Evolutionary conservation across 2,888 invertebrate genomes (phyloP).

Genomic region (Dasysyrphus albostriatus): DNA sequence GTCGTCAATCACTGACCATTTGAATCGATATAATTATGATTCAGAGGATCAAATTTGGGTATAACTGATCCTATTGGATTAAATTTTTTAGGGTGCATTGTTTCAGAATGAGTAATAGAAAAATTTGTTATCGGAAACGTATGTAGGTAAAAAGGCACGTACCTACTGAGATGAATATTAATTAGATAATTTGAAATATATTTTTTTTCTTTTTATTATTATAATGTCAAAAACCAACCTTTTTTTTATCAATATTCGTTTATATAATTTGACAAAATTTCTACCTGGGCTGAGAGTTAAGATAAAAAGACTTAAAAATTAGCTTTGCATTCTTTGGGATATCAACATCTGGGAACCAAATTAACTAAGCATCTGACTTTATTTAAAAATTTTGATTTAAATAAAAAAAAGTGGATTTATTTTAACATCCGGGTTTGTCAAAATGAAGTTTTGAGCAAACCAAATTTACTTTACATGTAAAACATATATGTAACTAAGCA

Average conservation of each 20-base stretch:
- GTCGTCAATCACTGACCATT: neutral
- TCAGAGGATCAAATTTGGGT: conserved; percentile 25
- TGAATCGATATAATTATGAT: neutral
- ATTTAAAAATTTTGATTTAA: no score
- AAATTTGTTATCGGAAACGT: neutral
- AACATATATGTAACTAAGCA: no score
- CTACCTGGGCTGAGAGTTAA: neutral
- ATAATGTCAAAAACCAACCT: no score
- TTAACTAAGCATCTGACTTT: no score
- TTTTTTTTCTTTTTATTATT: neutral
- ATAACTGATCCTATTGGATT: conserved; percentile 13
- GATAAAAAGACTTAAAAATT: neutral
- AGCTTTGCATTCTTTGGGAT: neutral
- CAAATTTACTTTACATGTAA: no score
- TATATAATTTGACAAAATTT: neutral
- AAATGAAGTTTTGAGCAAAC: neutral
- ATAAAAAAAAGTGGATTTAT: no score
- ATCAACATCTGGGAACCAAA: no score
- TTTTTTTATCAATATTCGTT: no score
- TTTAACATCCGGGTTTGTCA: no score
- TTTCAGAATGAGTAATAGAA: conserved; percentile 15
- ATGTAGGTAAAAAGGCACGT: neutral
- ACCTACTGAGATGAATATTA: neutral
- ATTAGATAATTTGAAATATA: neutral
- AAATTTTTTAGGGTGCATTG: conserved; percentile 23